Evolutionary conservation across 1,140 invertebrate genomes (phyloP).

Genomic region (Daktulosphaira vitifoliae): DNA sequence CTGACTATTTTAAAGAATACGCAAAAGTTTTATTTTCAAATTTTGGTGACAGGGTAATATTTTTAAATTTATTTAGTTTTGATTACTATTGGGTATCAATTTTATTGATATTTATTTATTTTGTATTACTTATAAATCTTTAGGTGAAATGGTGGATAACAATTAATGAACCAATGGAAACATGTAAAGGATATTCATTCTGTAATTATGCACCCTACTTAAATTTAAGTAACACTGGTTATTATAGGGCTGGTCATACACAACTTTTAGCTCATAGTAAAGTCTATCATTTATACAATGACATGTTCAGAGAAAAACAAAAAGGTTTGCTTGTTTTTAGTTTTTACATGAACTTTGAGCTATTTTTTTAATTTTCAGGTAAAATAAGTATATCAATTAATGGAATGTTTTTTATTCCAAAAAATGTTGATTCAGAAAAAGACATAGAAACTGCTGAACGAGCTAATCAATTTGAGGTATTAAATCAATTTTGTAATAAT

Average conservation of each 20-base stretch:
- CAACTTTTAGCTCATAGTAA: slow-evolving; percentile 55
- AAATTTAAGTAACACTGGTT: slow-evolving; percentile 47
- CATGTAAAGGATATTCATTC: slow-evolving; percentile 54
- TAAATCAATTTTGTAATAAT: neutral
- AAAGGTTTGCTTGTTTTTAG: slow-evolving; percentile 43
- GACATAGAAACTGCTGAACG: slow-evolving; percentile 46
- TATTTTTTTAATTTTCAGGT: slow-evolving; percentile 39
- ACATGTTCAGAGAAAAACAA: slow-evolving; percentile 51
- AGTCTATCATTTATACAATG: slow-evolving; percentile 56
- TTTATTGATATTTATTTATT: neutral
- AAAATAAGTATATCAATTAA: slow-evolving; percentile 48
- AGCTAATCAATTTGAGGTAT: slow-evolving; percentile 45
- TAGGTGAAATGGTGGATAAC: slow-evolving; percentile 56
- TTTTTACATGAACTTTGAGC: neutral
- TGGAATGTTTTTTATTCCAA: slow-evolving; percentile 45
- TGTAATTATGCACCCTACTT: slow-evolving; percentile 41
- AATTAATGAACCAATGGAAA: slow-evolving; percentile 62
- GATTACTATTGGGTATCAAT: too few relatives aligned
- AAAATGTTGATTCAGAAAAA: slow-evolving; percentile 41
- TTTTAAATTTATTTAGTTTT: neutral
- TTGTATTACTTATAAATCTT: slow-evolving; percentile 1
- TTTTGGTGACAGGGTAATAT: slow-evolving; percentile 45
- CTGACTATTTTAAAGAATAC: slow-evolving; percentile 50
- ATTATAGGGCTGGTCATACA: slow-evolving; percentile 55
- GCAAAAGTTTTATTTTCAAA: slow-evolving; percentile 46